Evolutionary conservation across 2,113 vertebrate species (phyloP).

Genomic region (Arothron firmamentum): DNA sequence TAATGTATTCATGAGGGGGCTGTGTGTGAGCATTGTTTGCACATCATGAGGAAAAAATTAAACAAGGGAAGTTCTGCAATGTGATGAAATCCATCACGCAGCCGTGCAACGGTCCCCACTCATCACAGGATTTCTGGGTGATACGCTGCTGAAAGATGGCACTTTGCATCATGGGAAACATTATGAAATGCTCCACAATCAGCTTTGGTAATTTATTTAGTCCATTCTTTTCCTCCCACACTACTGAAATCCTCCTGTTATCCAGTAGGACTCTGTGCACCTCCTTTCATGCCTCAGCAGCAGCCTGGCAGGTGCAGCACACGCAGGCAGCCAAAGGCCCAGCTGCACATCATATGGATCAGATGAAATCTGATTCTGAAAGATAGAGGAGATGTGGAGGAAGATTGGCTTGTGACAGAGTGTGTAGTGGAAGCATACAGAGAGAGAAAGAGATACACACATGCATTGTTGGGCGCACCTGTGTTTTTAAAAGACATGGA

Average conservation of each 20-base stretch:
- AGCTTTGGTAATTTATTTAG: constrained; percentile 56
- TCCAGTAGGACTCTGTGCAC: constrained; percentile 8
- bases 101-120: constrained; percentile 32
- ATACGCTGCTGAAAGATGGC: constrained; percentile 11
- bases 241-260: constrained; percentile 12
- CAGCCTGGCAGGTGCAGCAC: constrained; percentile 23
- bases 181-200: constrained; percentile 33
- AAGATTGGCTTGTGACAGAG: constrained; percentile 1
- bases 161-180: constrained; percentile 13
- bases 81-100: constrained; percentile 42
- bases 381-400: constrained; percentile 40
- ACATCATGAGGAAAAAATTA: constrained; percentile 33
- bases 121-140: not conserved
- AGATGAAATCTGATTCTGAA: constrained; percentile 51
- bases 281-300: constrained; percentile 33
- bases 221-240: constrained; percentile 9
- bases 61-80: not conserved
- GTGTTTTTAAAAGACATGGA: constrained; percentile 30
- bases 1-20: constrained; percentile 22
- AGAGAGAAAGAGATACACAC: constrained; percentile 1
- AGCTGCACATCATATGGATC: constrained; percentile 19
- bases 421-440: not conserved
- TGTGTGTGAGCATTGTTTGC: constrained; percentile 25
- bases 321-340: constrained; percentile 19
- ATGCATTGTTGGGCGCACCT: not conserved